Conservation (phyloP, 2,888 invertebrate genomes). For the Poecilobothrus nobilitatus region DNA sequence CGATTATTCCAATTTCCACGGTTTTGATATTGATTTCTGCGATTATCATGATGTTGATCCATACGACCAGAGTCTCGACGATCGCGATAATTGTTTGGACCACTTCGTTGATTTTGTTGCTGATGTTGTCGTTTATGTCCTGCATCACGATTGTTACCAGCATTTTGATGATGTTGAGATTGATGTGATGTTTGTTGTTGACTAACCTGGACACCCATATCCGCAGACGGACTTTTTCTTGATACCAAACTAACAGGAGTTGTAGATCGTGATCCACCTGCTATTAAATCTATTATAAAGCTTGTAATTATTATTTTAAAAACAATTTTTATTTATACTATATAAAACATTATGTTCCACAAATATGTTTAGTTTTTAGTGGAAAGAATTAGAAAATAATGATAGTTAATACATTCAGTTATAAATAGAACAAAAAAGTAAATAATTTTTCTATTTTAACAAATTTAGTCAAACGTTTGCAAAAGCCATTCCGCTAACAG, state of each 20-base stretch:
- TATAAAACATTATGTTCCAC: background rate
- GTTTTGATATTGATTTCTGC: constrained; percentile 36
- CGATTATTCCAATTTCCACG: constrained; percentile 41
- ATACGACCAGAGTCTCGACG: constrained; percentile 42
- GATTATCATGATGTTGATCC: constrained; percentile 31
- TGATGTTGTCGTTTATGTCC: constrained; percentile 33
- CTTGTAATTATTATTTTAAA: background rate
- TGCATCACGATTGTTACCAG: constrained; percentile 42
- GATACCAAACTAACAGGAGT: constrained; percentile 67
- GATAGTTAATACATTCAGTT: no score
- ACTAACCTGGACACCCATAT: constrained; percentile 69
- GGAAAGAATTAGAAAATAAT: no score
- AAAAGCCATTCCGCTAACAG: no score
- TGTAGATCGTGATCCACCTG: constrained; percentile 62
- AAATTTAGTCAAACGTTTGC: no score
- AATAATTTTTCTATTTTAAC: no score
- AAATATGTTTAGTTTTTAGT: no score
- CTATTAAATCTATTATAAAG: constrained; percentile 45
- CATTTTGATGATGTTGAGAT: constrained; percentile 27
- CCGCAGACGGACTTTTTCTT: constrained; percentile 77
- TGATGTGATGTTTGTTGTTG: constrained; percentile 34
- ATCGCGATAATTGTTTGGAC: constrained; percentile 34
- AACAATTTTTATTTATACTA: background rate
- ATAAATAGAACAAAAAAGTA: no score
- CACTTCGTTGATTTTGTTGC: constrained; percentile 31